Conservation (phyloP, 2,113 vertebrate species). For the Polypterus senegalus region DNA sequence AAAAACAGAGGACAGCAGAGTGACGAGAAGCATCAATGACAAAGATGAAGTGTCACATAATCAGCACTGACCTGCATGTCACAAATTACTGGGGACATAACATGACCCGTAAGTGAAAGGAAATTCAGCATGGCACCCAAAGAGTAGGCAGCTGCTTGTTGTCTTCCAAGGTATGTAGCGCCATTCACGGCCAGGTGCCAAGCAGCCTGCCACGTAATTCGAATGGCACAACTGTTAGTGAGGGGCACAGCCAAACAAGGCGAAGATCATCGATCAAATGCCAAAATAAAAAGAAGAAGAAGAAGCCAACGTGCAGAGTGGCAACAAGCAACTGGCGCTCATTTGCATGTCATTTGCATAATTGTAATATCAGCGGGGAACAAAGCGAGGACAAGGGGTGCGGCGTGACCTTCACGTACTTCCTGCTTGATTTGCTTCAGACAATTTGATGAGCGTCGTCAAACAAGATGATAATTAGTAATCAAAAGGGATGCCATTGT, state of each 20-base stretch:
- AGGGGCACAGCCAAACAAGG: constrained; percentile 5
- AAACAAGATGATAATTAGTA: constrained; percentile 1
- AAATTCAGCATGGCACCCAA: too few species aligned
- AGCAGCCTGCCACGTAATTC: too few species aligned
- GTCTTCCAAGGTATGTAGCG: too few species aligned
- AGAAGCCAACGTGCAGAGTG: not conserved
- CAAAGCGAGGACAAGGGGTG: not conserved
- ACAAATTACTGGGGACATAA: too few species aligned
- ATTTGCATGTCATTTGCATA: constrained; percentile 7
- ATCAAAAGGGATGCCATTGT: not conserved
- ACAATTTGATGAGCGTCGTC: not conserved
- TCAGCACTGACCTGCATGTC: too few species aligned
- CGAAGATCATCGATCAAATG: constrained; percentile 7
- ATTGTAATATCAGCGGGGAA: constrained; percentile 2
- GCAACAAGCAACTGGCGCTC: constrained; percentile 2
- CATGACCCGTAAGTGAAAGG: too few species aligned
- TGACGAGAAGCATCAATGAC: too few species aligned
- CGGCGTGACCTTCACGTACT: constrained; percentile 3
- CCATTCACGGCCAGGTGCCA: too few species aligned
- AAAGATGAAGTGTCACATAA: too few species aligned
- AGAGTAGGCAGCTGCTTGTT: too few species aligned
- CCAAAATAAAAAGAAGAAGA: not conserved
- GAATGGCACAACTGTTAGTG: too few species aligned
- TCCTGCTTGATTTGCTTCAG: not conserved
- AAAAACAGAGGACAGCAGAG: too few species aligned